Evolutionary conservation across 2,888 invertebrate genomes (phyloP), one percentile per base, ranked within the genome.

Genomic region (Ormyrus pomaceus): DNA sequence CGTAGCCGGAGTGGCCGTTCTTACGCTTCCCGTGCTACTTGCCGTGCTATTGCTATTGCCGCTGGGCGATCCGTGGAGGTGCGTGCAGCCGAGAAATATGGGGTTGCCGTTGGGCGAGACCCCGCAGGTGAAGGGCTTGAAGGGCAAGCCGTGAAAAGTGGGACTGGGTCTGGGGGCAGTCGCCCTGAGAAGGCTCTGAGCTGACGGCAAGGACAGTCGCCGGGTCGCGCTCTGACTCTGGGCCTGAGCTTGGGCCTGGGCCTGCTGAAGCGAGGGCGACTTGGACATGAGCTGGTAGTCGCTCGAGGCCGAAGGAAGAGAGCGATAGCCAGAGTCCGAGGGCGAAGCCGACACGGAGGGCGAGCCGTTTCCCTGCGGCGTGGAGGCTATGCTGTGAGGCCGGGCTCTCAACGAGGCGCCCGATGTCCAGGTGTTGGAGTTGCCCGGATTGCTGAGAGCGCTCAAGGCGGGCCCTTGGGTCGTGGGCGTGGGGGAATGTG

Each of bases 301-400:
- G 88, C 93, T 94, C 64, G 93, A 91, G 69, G 93, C 93, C 84
- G 93, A 92, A 82, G 94, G 94, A 82, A 94, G 85, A 8, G 92
- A 92, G 70, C 92, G 90, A 87, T 93, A 92, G 45, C 92, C 92
- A 6, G 92, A 91, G 82, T 92, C 92, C 0, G 91, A 91, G 0
- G 92, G 92, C 6, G 91, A 91, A 0, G 92, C 91, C 0, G 89
- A 87, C 7, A 87, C 85, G 70, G 85, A 82, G 11, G 86, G 85
- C 0, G 87, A 79, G 64, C 79, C 78, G 68, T 75, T 82, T 64
- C 82, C 78, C 71, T 87, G 87, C 9, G 90, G 87, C 1, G 89
- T 88, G 9, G 89, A 86, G 0, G 90, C 89, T 73, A 91, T 89
- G 81, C 91, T 90, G 82, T 90, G 89, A 0, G 91, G 91, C 64